phyloP scores from a whole-genome alignment of 2,888 invertebrate genomes.

The Caenorhabditis drosophilae region DNA sequence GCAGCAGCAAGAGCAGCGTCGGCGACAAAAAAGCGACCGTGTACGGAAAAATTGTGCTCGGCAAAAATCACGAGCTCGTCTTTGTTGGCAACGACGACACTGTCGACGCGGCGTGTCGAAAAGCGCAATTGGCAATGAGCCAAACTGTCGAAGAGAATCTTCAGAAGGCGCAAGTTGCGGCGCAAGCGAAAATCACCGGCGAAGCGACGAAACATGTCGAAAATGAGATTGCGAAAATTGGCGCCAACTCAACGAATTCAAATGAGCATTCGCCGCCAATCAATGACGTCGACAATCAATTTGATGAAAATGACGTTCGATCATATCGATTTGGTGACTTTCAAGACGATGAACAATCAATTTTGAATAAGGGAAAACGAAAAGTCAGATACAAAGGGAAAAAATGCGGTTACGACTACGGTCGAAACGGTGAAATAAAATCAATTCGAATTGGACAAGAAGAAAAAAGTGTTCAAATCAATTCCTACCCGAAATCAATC shows the following conservation, averaged over 20 bases:
- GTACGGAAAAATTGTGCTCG: conserved; percentile 27
- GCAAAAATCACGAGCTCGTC: conserved; percentile 25
- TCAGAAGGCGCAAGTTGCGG: conserved; percentile 15
- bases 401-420: background rate
- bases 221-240: conserved; percentile 16
- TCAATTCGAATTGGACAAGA: conserved; percentile 20
- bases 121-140: too few species aligned
- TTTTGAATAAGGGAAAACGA: too few species aligned
- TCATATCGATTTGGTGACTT: too few species aligned
- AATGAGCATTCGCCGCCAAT: too few species aligned
- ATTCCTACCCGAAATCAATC: too few species aligned
- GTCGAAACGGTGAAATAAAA: conserved; percentile 12
- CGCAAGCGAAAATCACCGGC: conserved; percentile 28
- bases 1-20: conserved; percentile 30
- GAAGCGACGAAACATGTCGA: conserved; percentile 23
- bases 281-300: background rate
- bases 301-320: background rate
- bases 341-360: too few species aligned
- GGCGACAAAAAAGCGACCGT: conserved; percentile 11
- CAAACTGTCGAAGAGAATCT: conserved; percentile 16
- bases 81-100: conserved; percentile 23
- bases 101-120: conserved; percentile 3
- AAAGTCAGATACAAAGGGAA: conserved; percentile 1
- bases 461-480: conserved; percentile 16
- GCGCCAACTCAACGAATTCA: conserved; percentile 1